A percentile compares a stretch with the other conserved stretches of the same genome.
Conservation (phyloP, 2,113 vertebrate genomes). For the Lophura nycthemera region DNA sequence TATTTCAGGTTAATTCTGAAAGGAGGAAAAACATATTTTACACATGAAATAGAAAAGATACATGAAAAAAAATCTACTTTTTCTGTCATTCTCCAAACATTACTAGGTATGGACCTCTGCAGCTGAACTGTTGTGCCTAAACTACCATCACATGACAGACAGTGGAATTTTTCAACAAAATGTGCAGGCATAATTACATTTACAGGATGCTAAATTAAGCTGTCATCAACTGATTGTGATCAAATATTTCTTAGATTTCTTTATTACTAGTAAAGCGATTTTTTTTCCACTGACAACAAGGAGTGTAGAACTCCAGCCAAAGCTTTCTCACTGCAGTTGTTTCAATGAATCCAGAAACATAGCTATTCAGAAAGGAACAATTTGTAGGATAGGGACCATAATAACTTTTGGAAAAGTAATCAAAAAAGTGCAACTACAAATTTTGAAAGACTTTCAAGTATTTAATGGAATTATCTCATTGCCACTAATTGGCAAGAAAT, state of each 20-base stretch:
- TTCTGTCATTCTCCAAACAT: background rate
- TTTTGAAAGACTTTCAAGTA: background rate
- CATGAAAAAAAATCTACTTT: background rate
- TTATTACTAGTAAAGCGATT: background rate
- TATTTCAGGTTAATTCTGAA: background rate
- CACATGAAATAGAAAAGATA: background rate
- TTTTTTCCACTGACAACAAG: background rate
- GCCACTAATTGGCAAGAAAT: background rate
- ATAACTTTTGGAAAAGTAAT: background rate
- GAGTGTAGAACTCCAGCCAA: background rate
- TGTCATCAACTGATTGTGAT: background rate
- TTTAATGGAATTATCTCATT: background rate
- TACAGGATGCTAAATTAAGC: background rate
- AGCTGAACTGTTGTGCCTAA: background rate
- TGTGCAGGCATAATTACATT: background rate
- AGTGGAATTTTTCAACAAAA: background rate
- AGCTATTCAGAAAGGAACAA: background rate
- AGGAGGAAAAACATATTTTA: background rate
- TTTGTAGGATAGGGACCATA: background rate
- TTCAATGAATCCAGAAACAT: background rate
- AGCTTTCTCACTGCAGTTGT: background rate
- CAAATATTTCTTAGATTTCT: background rate
- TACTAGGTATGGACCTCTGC: background rate
- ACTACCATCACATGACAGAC: background rate
- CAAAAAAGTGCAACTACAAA: background rate